These are phyloP conservation scores for Actinia tenebrosa DNA, from an alignment of 64 coral and sea anemone genomes.

Conservation along the genomic window DNA sequence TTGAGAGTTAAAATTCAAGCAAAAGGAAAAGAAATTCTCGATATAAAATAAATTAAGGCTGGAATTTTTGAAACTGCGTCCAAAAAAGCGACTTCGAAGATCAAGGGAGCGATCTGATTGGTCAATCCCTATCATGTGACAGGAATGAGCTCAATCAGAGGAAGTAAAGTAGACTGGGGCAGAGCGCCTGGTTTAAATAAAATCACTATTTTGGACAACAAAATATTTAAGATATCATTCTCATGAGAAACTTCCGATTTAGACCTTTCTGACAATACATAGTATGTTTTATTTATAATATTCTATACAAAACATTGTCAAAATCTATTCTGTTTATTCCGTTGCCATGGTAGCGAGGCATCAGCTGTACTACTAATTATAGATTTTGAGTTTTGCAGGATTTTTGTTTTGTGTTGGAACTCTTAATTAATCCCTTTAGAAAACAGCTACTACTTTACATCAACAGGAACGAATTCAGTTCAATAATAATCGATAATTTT, in stretches of 20 bases:
- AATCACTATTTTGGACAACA: not conserved
- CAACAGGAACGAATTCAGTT: no score
- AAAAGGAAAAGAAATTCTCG: conserved; percentile 18
- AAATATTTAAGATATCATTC: not conserved
- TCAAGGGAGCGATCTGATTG: conserved; percentile 25
- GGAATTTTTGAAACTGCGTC: conserved; percentile 36
- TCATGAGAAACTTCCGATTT: not conserved
- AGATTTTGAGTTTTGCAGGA: no score
- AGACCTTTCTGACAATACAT: not conserved
- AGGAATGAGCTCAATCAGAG: not conserved
- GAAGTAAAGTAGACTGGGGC: not conserved
- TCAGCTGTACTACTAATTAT: no score
- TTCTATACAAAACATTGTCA: not conserved
- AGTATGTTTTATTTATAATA: not conserved
- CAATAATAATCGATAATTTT: no score
- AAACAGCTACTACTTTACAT: no score
- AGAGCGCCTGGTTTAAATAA: not conserved
- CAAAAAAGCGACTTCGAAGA: conserved; percentile 30
- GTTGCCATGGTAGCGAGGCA: not conserved
- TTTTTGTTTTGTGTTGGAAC: no score
- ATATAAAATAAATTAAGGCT: not conserved
- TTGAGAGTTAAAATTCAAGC: not conserved
- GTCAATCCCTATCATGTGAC: conserved; percentile 45
- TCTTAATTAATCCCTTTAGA: no score
- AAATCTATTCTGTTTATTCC: not conserved